Conservation (phyloP, 2,888 invertebrate genomes). For the Euzetes globulus region DNA sequence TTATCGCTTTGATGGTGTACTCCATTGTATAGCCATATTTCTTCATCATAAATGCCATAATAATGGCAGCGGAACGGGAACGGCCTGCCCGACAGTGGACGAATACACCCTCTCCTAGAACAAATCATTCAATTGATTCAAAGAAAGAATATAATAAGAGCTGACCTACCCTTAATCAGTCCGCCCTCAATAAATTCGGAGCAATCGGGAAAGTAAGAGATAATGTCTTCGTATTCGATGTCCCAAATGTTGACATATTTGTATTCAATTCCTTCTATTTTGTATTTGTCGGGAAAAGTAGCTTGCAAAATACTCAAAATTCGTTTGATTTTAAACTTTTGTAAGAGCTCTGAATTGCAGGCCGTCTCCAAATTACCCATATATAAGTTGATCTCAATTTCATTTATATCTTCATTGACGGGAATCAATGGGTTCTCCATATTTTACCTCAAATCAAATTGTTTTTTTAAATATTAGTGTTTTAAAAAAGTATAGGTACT, state of each 20-base stretch:
- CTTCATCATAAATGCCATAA: constrained; percentile 50
- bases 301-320: neutral
- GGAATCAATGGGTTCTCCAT: neutral
- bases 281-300: neutral
- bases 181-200: neutral
- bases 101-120: constrained; percentile 47
- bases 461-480: no score
- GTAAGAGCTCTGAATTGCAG: neutral
- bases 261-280: neutral
- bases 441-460: no score
- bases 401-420: neutral
- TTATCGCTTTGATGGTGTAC: constrained; percentile 46
- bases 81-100: constrained; percentile 51
- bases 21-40: constrained; percentile 47
- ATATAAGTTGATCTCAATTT: neutral
- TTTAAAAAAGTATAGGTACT: no score
- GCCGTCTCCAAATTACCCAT: neutral
- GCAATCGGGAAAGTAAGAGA: neutral
- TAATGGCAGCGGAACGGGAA: constrained; percentile 50
- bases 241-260: neutral
- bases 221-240: neutral
- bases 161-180: neutral
- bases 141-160: neutral
- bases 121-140: neutral
- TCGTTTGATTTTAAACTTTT: neutral